These are phyloP conservation scores for Drosophila simulans DNA, from an alignment of 1,140 invertebrate species.

Conservation along the genomic window DNA sequence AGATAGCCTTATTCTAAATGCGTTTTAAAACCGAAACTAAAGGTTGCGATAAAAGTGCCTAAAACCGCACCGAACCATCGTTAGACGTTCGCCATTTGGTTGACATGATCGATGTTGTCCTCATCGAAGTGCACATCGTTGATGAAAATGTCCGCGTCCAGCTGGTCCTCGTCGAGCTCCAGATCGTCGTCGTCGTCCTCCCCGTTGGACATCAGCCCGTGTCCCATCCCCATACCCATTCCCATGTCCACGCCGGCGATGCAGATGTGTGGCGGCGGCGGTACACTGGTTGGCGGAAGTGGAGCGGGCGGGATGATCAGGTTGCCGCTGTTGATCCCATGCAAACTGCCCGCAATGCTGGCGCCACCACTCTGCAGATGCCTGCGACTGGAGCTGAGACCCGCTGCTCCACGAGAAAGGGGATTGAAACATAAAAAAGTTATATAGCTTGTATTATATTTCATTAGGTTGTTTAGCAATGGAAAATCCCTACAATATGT, in stretches of 20 bases:
- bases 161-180: conserved; percentile 71
- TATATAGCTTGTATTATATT: no score
- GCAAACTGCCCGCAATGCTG: conserved; percentile 83
- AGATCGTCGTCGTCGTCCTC: conserved; percentile 80
- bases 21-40: conserved; percentile 72
- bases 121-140: conserved; percentile 84
- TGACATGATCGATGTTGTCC: conserved; percentile 76
- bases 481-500: no score
- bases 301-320: conserved; percentile 83
- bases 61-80: conserved; percentile 52
- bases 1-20: conserved; percentile 64
- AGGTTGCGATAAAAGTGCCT: conserved; percentile 72
- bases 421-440: background rate
- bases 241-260: conserved; percentile 75
- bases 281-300: conserved; percentile 79
- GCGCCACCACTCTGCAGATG: conserved; percentile 83
- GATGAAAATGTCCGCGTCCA: conserved; percentile 78
- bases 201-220: conserved; percentile 69
- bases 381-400: conserved; percentile 83
- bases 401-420: conserved; percentile 33
- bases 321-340: conserved; percentile 81
- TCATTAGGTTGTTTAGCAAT: no score
- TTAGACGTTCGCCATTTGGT: conserved; percentile 84
- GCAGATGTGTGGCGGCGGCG: conserved; percentile 82
- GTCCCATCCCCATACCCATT: conserved; percentile 64